These are phyloP conservation scores for Gymnocypris eckloni DNA, from an alignment of 2,797 vertebrate species.

Conservation along the genomic window DNA sequence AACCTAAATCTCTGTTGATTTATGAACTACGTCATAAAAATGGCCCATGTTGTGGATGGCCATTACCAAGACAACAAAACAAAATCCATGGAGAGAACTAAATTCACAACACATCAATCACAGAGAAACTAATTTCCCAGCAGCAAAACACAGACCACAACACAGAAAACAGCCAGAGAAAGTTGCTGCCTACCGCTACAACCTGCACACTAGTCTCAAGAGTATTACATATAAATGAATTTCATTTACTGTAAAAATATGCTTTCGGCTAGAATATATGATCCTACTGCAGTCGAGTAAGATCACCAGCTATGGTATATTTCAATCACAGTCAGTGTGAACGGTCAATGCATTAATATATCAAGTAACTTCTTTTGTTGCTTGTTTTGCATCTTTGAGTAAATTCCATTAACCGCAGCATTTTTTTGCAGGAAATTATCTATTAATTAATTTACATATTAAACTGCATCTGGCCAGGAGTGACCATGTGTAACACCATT, in stretches of 20 bases:
- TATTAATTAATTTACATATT: neutral
- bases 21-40: conserved; percentile 57
- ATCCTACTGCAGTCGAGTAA: neutral
- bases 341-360: neutral
- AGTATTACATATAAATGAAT: conserved; percentile 8
- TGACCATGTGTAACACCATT: neutral
- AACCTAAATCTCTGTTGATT: conserved; percentile 67
- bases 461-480: neutral
- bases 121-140: conserved; percentile 30
- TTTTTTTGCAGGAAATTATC: neutral
- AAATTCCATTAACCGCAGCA: no score
- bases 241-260: conserved; percentile 8
- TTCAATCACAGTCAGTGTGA: neutral
- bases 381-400: neutral
- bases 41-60: conserved; percentile 31
- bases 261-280: neutral
- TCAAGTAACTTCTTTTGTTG: neutral
- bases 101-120: conserved; percentile 32
- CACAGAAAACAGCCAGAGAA: neutral
- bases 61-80: conserved; percentile 57
- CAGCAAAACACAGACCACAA: neutral
- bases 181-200: neutral
- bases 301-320: neutral
- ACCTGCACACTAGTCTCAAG: conserved; percentile 8
- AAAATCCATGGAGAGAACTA: conserved; percentile 43